Evolutionary conservation across 2,888 invertebrate genomes (phyloP).

Genomic region (Anaspis maculata): DNA sequence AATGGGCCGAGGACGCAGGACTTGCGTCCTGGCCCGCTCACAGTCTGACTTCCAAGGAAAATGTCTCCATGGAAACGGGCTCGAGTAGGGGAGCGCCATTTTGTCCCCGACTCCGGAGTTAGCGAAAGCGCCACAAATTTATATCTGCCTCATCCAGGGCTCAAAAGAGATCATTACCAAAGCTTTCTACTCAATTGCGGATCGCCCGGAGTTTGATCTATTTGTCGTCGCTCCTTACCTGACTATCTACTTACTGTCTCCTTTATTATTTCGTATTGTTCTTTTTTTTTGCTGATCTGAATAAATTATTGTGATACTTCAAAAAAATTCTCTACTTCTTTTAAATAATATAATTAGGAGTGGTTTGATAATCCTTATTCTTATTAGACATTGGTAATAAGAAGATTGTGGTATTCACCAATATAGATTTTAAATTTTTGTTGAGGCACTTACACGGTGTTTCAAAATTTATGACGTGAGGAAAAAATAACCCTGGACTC

Average conservation of each 20-base stretch:
- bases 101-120: constrained; percentile 38
- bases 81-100: constrained; percentile 37
- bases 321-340: too few species aligned
- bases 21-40: constrained; percentile 15
- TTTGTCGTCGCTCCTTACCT: constrained; percentile 40
- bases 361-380: too few species aligned
- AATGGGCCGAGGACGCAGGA: constrained; percentile 25
- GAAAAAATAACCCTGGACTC: too few species aligned
- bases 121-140: constrained; percentile 45
- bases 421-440: too few species aligned
- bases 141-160: constrained; percentile 47
- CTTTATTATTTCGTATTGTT: constrained; percentile 12
- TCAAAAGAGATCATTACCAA: constrained; percentile 46
- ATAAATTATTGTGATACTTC: too few species aligned
- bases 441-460: too few species aligned
- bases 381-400: too few species aligned
- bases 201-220: constrained; percentile 45
- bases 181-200: constrained; percentile 47
- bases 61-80: constrained; percentile 41
- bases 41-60: constrained; percentile 34
- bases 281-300: too few species aligned
- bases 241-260: constrained; percentile 22
- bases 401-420: too few species aligned
- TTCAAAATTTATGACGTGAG: too few species aligned
- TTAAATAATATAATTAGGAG: too few species aligned